Evolutionary conservation across 2,888 invertebrate species (phyloP).

Genomic region (Chelonus formosanus): DNA sequence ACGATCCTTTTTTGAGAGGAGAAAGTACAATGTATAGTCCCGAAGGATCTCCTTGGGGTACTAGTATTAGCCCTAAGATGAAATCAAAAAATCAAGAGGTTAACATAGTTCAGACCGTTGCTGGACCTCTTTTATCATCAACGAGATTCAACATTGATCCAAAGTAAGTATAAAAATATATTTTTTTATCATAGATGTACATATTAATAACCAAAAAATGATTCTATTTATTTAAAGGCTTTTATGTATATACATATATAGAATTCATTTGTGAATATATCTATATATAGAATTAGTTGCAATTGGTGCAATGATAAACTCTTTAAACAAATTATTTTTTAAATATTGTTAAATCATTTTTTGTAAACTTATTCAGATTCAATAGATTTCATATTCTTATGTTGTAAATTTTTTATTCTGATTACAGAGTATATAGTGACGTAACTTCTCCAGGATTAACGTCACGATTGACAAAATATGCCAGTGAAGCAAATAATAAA

Average conservation of each 20-base stretch:
- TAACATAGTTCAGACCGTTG: constrained; percentile 58
- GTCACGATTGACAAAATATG: constrained; percentile 57
- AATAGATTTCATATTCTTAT: background rate
- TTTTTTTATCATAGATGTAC: too few relatives aligned
- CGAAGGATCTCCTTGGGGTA: constrained; percentile 55
- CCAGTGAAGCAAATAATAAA: constrained; percentile 55
- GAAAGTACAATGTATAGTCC: constrained; percentile 46
- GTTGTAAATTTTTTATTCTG: constrained; percentile 22
- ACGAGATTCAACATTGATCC: constrained; percentile 66
- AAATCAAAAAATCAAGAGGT: constrained; percentile 47
- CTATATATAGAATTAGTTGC: too few relatives aligned
- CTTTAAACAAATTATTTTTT: background rate
- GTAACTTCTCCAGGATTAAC: constrained; percentile 60
- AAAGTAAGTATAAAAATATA: constrained; percentile 53
- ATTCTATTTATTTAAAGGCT: too few relatives aligned
- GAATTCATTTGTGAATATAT: too few relatives aligned
- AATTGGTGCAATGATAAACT: too few relatives aligned
- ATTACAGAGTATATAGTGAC: constrained; percentile 51
- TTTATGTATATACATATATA: too few relatives aligned
- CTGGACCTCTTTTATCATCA: constrained; percentile 65
- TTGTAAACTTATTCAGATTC: background rate
- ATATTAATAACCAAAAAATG: too few relatives aligned
- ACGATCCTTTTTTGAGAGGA: constrained; percentile 34
- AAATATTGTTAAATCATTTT: constrained; percentile 5
- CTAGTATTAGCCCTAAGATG: constrained; percentile 54